Conservation (phyloP, 2,888 invertebrate species). For the Oxystoma pomonae region DNA sequence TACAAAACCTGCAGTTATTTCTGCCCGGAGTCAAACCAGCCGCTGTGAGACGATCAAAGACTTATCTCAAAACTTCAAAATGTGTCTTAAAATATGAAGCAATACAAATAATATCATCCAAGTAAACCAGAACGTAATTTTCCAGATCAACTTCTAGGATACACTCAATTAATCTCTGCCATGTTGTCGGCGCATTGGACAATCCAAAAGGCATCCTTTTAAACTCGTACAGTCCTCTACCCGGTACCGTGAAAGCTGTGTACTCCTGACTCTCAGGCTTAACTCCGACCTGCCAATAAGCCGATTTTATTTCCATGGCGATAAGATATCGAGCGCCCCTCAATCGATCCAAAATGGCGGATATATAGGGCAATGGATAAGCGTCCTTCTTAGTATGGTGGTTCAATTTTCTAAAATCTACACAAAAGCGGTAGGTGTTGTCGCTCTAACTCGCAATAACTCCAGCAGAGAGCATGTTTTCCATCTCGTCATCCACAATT, state of each 20-base stretch:
- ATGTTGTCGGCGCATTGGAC: background rate
- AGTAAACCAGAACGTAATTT: background rate
- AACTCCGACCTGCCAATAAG: background rate
- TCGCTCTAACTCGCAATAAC: no score
- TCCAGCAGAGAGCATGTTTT: conserved; percentile 39
- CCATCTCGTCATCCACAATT: conserved; percentile 31
- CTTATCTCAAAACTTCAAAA: background rate
- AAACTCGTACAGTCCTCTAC: background rate
- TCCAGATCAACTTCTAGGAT: background rate
- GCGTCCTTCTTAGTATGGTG: background rate
- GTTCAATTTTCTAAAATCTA: background rate
- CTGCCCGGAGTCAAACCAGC: background rate
- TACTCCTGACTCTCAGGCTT: no score
- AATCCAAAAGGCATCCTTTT: background rate
- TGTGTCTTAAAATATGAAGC: background rate
- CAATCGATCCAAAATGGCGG: background rate
- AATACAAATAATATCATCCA: background rate
- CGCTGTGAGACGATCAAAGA: background rate
- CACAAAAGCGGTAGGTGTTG: background rate
- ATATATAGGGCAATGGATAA: background rate
- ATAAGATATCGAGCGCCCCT: background rate
- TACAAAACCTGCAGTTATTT: background rate
- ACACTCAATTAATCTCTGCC: background rate
- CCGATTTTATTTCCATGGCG: background rate
- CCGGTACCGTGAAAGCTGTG: background rate